A percentile compares a stretch with the other conserved stretches of the same genome.
These are phyloP conservation scores for Cheilosia vernalis DNA, from an alignment of 2,888 invertebrate genomes.

Conservation along the genomic window DNA sequence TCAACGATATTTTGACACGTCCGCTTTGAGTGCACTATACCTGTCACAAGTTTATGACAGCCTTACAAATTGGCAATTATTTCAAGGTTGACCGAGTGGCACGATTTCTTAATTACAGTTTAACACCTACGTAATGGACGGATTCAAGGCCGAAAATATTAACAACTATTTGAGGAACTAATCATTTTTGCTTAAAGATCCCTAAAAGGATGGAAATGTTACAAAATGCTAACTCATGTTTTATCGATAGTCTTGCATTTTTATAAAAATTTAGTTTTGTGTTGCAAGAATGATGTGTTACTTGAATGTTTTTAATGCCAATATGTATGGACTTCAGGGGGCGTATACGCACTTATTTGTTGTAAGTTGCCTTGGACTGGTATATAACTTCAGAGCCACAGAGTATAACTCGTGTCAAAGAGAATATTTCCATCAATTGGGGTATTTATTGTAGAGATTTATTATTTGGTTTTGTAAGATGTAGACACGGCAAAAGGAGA, in stretches of 20 bases:
- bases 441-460: too few relatives aligned
- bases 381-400: too few relatives aligned
- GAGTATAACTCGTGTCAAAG: too few relatives aligned
- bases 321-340: neutral
- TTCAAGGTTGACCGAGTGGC: slow-evolving; percentile 20
- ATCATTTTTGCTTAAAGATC: neutral
- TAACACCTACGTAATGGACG: neutral
- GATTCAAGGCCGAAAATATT: neutral
- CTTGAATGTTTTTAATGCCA: neutral
- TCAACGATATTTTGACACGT: slow-evolving; percentile 1
- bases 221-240: neutral
- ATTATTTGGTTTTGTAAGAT: too few relatives aligned
- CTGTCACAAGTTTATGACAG: neutral
- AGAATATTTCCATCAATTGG: too few relatives aligned
- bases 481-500: too few relatives aligned
- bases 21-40: neutral
- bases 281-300: neutral
- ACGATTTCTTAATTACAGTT: neutral
- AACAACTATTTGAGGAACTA: neutral
- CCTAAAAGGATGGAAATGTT: neutral
- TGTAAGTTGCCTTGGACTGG: neutral
- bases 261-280: neutral
- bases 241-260: neutral
- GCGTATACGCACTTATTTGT: neutral
- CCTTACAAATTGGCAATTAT: slow-evolving; percentile 8